Base-by-base conservation (phyloP, 2,113 vertebrate genomes). In the Alaudala cheleensis region DNA sequence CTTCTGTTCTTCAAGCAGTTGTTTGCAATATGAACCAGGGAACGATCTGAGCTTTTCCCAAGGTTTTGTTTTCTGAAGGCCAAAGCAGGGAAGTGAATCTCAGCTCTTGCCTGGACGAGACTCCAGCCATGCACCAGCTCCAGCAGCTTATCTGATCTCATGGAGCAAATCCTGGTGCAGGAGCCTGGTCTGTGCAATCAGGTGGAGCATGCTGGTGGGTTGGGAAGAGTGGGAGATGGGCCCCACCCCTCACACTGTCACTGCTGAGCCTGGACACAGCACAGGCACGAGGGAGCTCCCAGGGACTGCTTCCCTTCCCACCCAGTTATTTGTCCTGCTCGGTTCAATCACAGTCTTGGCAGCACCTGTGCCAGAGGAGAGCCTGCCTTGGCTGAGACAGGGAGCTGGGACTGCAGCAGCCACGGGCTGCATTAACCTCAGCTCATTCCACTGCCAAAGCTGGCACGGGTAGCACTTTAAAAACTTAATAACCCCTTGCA, bases 211-310 rank as follows among this genome's bases (percentile, higher is more conserved):
- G 33, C n/a, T 2, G 1, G 18, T 31, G 40, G 12, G 15, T 14
- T 51, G 66, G 61, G 51, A 49, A 67, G 60, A 18, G 20, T 5
- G 25, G 29, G 24, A 88, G 31, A 54, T 8, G 39, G 31, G 29
- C 11, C 45, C 1, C 0, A 31, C 3, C 71, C 50, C 67, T 73
- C 9, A 8, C 10, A 10, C 56, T 2, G 6, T 31, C 51, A 44
- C 34, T 65, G 50, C 24, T 2, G 14, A 90, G 29, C 53, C 61
- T 45, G 37, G 12, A 24, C 25, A 34, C 13, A 8, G 0, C 0
- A 9, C 56, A 74, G 45, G 22, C 24, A 40, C 22, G 21, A 69
- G 24, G 19, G 14, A 87, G 57, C 25, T 62, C 79, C 5, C 0
- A 0, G 19, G 13, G 29, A 4, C 49, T 64, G 15, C 15, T 18